Evolutionary conservation across 92 coral and sea anemone species (phyloP).

Genomic region (Paragorgia papillata): DNA sequence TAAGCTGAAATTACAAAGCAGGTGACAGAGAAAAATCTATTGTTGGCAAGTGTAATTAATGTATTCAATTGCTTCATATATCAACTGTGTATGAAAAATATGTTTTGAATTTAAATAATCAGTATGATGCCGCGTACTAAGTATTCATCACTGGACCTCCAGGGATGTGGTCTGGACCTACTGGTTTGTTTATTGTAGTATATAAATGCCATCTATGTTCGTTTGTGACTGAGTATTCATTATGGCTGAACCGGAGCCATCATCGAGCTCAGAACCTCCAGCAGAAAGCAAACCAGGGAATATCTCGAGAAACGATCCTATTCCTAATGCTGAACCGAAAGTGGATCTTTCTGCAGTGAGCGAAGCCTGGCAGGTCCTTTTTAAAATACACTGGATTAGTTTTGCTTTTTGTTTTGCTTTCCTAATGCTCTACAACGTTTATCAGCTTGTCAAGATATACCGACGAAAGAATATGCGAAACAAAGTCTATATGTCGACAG

Average conservation of each 20-base stretch:
- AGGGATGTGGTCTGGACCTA: no score
- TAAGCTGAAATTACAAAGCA: no score
- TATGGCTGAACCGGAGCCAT: neutral
- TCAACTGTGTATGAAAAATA: no score
- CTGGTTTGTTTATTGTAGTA: no score
- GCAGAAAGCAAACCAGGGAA: neutral
- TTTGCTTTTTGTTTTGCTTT: conserved; percentile 23
- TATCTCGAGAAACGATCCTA: neutral
- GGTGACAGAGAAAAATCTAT: no score
- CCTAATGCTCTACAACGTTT: neutral
- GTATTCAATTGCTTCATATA: no score
- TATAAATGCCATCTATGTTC: no score
- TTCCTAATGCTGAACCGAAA: conserved; percentile 28
- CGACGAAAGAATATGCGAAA: neutral
- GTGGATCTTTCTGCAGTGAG: neutral
- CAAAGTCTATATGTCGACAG: conserved; percentile 10
- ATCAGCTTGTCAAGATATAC: conserved; percentile 6
- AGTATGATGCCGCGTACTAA: no score
- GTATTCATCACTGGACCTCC: no score
- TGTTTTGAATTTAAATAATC: no score
- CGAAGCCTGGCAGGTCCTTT: conserved; percentile 1
- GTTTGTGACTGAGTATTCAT: no score
- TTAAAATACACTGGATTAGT: conserved; percentile 17
- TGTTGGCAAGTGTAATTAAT: no score
- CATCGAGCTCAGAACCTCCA: neutral